A percentile compares a stretch with the other conserved stretches of the same genome.
These are phyloP conservation scores for Drosophila willistoni DNA, from an alignment of 1,140 invertebrate species.

Conservation along the genomic window DNA sequence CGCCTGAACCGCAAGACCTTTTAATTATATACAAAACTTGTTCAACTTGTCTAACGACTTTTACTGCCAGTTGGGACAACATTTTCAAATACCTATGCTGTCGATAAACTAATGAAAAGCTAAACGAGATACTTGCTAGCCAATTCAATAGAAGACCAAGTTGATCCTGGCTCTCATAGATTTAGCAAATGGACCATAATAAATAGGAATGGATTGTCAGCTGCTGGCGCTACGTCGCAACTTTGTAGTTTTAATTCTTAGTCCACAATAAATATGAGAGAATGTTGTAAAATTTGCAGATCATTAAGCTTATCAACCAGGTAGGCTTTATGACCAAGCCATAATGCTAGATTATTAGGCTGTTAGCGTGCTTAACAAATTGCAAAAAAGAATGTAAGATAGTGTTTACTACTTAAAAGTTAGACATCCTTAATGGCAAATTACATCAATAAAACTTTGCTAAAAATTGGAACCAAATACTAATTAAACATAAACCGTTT, in stretches of 20 bases:
- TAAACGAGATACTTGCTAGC: constrained; percentile 50
- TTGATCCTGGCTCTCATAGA: constrained; percentile 56
- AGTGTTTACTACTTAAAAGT: no score
- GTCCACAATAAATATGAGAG: constrained; percentile 2
- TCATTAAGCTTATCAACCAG: constrained; percentile 48
- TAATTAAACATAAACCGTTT: no score
- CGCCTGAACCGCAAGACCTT: constrained; percentile 50
- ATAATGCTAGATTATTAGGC: not conserved
- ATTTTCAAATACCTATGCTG: constrained; percentile 69
- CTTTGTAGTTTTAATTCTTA: constrained; percentile 41
- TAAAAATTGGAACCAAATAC: no score
- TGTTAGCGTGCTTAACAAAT: constrained; percentile 16
- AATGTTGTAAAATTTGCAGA: constrained; percentile 1
- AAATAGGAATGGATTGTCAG: constrained; percentile 4
- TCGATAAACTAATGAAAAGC: constrained; percentile 78
- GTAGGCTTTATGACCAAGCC: not conserved
- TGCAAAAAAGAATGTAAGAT: not conserved
- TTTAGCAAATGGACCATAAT: constrained; percentile 33
- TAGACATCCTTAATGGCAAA: no score
- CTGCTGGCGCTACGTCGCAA: constrained; percentile 38
- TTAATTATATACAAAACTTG: constrained; percentile 58
- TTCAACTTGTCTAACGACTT: constrained; percentile 55
- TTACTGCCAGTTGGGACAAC: constrained; percentile 32
- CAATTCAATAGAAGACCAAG: constrained; percentile 65
- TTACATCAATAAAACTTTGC: no score